Percentiles rank a stretch among this genome's conserved stretches.
These are phyloP conservation scores for Actinernus sp. DNA, from an alignment of 92 coral and sea anemone genomes.

Conservation along the genomic window DNA sequence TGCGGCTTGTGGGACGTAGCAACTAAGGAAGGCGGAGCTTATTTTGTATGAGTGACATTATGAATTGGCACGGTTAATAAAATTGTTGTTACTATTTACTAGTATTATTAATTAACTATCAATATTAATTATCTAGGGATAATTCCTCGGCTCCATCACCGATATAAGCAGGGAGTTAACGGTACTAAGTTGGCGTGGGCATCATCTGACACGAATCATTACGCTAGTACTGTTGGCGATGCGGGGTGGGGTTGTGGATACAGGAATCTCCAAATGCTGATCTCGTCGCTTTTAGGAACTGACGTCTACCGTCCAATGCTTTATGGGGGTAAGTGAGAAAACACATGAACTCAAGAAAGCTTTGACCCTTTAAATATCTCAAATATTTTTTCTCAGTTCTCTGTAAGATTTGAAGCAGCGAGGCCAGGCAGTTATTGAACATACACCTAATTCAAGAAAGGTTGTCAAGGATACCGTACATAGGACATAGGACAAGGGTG, in stretches of 20 bases:
- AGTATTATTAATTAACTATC: not conserved
- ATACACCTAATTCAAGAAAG: too few species aligned
- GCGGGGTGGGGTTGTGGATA: constrained; percentile 99
- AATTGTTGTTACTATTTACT: not conserved
- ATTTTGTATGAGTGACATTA: too few species aligned
- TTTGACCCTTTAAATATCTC: too few species aligned
- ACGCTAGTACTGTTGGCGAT: constrained; percentile 95
- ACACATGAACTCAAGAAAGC: too few species aligned
- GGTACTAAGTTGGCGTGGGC: constrained; percentile 84
- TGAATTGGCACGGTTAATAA: too few species aligned
- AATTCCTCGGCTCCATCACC: constrained; percentile 78
- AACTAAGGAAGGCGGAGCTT: too few species aligned
- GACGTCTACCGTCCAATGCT: constrained; percentile 78
- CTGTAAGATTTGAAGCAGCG: too few species aligned
- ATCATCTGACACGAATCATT: constrained; percentile 89
- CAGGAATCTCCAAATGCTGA: constrained; percentile 94
- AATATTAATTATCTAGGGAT: constrained; percentile 57
- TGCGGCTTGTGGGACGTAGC: too few species aligned
- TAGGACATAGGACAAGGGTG: too few species aligned
- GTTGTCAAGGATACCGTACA: too few species aligned
- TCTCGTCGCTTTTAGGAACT: constrained; percentile 80
- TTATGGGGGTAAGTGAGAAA: constrained; percentile 72
- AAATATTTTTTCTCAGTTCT: too few species aligned
- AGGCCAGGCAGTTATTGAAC: too few species aligned
- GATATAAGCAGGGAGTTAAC: constrained; percentile 81